phyloP scores from a whole-genome alignment of 2,888 invertebrate genomes.

The Stenchaetothrips biformis region DNA sequence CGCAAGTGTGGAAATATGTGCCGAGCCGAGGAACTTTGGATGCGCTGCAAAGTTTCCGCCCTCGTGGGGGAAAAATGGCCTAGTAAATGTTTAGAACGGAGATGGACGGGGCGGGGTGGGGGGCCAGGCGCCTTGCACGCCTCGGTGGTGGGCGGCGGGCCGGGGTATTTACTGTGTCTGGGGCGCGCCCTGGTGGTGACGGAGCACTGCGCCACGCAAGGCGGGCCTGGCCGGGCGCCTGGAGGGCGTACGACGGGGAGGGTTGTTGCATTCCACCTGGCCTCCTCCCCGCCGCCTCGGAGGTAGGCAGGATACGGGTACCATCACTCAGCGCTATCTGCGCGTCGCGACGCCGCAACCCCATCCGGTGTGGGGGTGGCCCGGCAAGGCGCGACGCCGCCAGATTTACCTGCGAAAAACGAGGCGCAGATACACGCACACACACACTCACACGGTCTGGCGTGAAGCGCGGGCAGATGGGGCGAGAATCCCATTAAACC shows the following conservation, averaged over 20 bases:
- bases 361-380: too few relatives aligned
- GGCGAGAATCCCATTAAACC: too few relatives aligned
- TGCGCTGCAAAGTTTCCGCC: neutral
- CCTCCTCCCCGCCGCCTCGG: neutral
- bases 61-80: neutral
- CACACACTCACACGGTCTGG: neutral
- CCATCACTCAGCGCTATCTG: slow-evolving; percentile 20
- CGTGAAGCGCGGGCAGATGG: neutral
- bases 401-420: slow-evolving; percentile 14
- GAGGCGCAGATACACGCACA: neutral
- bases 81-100: slow-evolving; percentile 21
- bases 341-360: neutral
- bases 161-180: neutral
- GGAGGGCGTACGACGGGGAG: too few relatives aligned
- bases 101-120: neutral
- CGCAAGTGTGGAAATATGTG: slow-evolving; percentile 17
- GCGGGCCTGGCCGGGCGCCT: neutral
- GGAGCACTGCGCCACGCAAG: neutral
- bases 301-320: slow-evolving; percentile 3
- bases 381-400: neutral
- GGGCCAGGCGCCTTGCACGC: neutral
- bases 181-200: neutral
- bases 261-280: too few relatives aligned
- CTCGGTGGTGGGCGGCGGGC: neutral
- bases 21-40: slow-evolving; percentile 5